These are phyloP conservation scores for Atethmia centrago DNA, from an alignment of 2,888 invertebrate genomes.

Conservation along the genomic window DNA sequence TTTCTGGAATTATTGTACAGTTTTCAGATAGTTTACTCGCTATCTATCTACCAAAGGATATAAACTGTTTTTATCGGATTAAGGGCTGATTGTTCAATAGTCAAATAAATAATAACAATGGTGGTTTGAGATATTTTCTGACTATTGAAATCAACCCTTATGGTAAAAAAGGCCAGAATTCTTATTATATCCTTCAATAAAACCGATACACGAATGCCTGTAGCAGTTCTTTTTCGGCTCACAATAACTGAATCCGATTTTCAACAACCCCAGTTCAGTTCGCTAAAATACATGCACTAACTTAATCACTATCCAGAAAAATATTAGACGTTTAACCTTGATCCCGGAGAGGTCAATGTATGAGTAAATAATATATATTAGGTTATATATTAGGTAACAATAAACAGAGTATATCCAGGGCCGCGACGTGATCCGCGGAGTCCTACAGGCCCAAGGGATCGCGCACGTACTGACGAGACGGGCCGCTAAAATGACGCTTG, in stretches of 20 bases:
- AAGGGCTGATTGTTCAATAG: no score
- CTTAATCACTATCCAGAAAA: neutral
- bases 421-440: slow-evolving; percentile 69
- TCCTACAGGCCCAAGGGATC: slow-evolving; percentile 63
- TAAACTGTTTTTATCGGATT: no score
- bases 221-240: neutral
- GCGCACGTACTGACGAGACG: slow-evolving; percentile 61
- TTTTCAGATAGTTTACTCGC: no score
- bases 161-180: no score
- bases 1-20: no score
- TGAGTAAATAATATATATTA: slow-evolving; percentile 49
- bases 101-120: no score
- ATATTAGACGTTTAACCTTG: slow-evolving; percentile 38
- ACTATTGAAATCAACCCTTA: no score
- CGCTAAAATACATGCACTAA: neutral
- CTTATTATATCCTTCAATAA: no score
- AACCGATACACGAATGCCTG: no score
- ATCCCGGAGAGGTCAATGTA: slow-evolving; percentile 35
- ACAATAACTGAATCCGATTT: neutral
- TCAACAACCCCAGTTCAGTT: neutral
- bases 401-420: slow-evolving; percentile 66
- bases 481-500: slow-evolving; percentile 54
- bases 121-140: no score
- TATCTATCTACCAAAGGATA: no score
- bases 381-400: slow-evolving; percentile 59